Base-by-base conservation (phyloP, 2,797 vertebrate species). In the Cuniculus paca region DNA sequence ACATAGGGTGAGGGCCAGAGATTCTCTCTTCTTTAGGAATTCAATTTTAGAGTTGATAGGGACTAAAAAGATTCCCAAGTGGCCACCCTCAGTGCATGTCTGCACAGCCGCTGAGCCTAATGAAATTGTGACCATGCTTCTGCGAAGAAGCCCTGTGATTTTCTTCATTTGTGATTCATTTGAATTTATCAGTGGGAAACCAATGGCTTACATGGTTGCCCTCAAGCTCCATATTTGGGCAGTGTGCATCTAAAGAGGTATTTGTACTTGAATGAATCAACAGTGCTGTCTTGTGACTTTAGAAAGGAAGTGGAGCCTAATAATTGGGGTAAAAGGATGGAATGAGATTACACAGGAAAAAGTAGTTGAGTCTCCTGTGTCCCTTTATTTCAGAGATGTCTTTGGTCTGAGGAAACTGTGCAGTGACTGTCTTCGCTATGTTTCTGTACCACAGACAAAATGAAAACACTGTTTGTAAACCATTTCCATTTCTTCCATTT, bases 241-340 rank as follows among this genome's bases (percentile, higher is more conserved):
- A 39, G 34, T 56, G 10, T 58, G 48, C 80, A 28, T 88, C 26
- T 20, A 80, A 65, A 31, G 61, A 60, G 39, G 17, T 63, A 0
- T 86, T 97, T 77, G 92, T 92, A 60, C 50, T 95, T 91, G 24
- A 52, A 65, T 79, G 63, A 54, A 54, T 88, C 48, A 68, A 36
- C 20, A 63, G 1, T 89, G 34, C 56, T 97, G 2, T 75, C 70
- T 63, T 88, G 28, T 65, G 68, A 88, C n/a, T 17, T 81, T n/a
- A 13, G 1, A 68, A 58, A 78, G 70, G 72, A 86, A 94, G 4
- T 89, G 4, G 48, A 96, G 68, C 61, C 61, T 74, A 39, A 60
- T 87, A 77, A 78, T 11, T 78, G 52, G 45, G 22, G 34, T 39
- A 9, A 5, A 72, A 16, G 70, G 52, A 78, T 39, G 17, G n/a